phyloP scores from a whole-genome alignment of 2,888 invertebrate genomes.

The Parnassius orleans region DNA sequence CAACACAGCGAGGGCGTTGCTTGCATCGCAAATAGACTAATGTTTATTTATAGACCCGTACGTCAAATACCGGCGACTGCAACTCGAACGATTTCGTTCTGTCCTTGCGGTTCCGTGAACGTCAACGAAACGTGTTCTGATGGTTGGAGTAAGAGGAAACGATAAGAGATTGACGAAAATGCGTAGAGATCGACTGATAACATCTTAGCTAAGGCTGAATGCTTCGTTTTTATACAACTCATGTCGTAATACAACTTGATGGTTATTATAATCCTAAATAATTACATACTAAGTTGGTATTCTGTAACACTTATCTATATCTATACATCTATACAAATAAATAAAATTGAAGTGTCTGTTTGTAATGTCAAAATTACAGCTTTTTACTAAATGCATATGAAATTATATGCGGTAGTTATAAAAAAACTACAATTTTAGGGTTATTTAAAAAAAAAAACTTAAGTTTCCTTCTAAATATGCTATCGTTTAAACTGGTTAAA shows the following conservation, averaged over 20 bases:
- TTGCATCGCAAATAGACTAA: slow-evolving; percentile 42
- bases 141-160: slow-evolving; percentile 16
- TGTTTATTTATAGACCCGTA: slow-evolving; percentile 46
- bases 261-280: background rate
- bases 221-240: slow-evolving; percentile 19
- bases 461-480: no score
- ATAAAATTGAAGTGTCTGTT: no score
- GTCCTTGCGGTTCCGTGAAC: slow-evolving; percentile 45
- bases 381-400: no score
- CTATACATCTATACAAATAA: no score
- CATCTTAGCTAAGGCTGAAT: slow-evolving; percentile 3
- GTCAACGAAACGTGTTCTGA: slow-evolving; percentile 37
- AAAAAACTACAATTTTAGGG: no score
- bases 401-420: no score
- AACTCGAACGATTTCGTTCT: slow-evolving; percentile 36
- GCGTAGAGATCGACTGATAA: slow-evolving; percentile 24
- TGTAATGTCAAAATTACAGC: no score
- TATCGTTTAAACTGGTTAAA: no score
- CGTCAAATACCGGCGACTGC: slow-evolving; percentile 42
- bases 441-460: no score
- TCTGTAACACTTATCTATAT: background rate
- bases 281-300: no score
- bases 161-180: slow-evolving; percentile 19
- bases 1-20: slow-evolving; percentile 35
- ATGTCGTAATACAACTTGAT: slow-evolving; percentile 2